These are phyloP conservation scores for Coecobrya sp. DNA, from an alignment of 2,888 invertebrate genomes.

Conservation along the genomic window DNA sequence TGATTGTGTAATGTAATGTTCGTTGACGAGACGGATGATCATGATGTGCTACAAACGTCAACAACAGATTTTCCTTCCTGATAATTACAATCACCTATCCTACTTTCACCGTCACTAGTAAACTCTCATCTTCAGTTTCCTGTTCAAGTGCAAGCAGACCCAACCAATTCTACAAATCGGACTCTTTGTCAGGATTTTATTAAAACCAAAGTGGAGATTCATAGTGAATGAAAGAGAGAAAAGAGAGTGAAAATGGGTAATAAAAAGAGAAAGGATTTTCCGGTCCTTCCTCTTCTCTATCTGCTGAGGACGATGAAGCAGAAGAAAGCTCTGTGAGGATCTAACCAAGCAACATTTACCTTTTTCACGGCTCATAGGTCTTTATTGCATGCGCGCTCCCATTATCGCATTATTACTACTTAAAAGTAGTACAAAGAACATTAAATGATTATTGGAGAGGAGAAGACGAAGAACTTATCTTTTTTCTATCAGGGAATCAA, in stretches of 20 bases:
- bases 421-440: not conserved
- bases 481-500: slow-evolving; percentile 1
- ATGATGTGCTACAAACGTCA: slow-evolving; percentile 70
- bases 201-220: not conserved
- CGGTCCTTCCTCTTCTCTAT: not conserved
- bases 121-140: not conserved
- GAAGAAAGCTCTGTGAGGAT: not conserved
- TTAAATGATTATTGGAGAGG: not conserved
- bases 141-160: not conserved
- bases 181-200: not conserved
- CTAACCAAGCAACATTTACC: not conserved
- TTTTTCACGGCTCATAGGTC: slow-evolving; percentile 24
- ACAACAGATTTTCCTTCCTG: slow-evolving; percentile 69
- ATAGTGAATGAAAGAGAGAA: not conserved
- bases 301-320: not conserved
- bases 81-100: slow-evolving; percentile 29
- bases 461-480: not conserved
- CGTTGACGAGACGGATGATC: slow-evolving; percentile 6
- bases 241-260: slow-evolving; percentile 28
- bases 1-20: slow-evolving; percentile 5
- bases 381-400: slow-evolving; percentile 36
- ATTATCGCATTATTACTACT: slow-evolving; percentile 12
- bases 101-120: slow-evolving; percentile 13
- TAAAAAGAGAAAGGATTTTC: slow-evolving; percentile 7
- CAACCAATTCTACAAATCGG: not conserved